Evolutionary conservation across 1,140 invertebrate genomes (phyloP).

Genomic region (Drosophila azteca): DNA sequence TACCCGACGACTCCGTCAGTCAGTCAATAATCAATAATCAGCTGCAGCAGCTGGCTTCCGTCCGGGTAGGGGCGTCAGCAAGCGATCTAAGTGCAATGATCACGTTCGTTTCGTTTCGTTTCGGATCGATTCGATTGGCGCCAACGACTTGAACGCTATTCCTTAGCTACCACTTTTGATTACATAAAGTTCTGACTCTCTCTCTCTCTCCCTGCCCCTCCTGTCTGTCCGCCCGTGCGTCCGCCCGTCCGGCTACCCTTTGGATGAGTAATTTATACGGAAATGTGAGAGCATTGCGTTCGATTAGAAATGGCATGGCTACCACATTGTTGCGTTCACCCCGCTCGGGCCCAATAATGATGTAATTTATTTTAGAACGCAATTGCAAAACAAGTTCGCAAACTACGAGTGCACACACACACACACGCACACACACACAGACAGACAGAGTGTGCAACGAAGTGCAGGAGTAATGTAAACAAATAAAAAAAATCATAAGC

Average conservation of each 20-base stretch:
- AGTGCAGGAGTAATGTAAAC: constrained; percentile 38
- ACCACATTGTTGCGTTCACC: constrained; percentile 41
- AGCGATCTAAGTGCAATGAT: constrained; percentile 38
- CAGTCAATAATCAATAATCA: constrained; percentile 60
- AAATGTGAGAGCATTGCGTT: constrained; percentile 54
- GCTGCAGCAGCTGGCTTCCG: constrained; percentile 7
- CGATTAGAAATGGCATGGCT: constrained; percentile 64
- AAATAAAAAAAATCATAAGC: not conserved
- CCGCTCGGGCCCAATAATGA: constrained; percentile 23
- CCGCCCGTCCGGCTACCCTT: not conserved
- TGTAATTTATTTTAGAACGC: constrained; percentile 77
- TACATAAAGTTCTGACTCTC: constrained; percentile 3
- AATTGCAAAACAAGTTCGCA: constrained; percentile 70
- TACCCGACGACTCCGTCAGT: constrained; percentile 17
- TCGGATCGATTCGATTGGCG: constrained; percentile 17
- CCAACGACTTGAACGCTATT: constrained; percentile 10
- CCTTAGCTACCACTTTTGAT: not conserved
- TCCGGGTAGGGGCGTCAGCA: not conserved
- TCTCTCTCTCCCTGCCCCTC: not conserved
- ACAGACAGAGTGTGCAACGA: constrained; percentile 18
- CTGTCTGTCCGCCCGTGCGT: not conserved
- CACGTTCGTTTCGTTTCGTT: constrained; percentile 15
- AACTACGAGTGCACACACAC: constrained; percentile 17
- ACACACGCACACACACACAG: too few species aligned
- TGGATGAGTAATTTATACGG: constrained; percentile 58